Conservation (phyloP, 2,113 vertebrate genomes). For the Prinia subflava region DNA sequence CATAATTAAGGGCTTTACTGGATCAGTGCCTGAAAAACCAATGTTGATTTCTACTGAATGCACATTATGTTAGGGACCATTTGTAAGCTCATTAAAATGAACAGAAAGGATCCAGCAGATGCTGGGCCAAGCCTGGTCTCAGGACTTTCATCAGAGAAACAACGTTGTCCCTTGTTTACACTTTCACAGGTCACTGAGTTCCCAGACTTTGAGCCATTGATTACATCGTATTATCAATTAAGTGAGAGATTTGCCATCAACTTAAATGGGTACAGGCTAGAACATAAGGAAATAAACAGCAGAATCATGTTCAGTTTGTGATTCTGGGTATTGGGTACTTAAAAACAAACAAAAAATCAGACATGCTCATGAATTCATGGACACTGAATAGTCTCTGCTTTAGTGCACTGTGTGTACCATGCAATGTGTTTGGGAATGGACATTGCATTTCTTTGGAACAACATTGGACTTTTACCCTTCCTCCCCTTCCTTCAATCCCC, state of each 20-base stretch:
- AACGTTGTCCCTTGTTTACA: slow-evolving; percentile 5
- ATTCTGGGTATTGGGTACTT: not conserved
- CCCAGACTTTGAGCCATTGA: slow-evolving; percentile 6
- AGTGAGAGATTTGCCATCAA: not conserved
- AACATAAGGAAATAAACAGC: not conserved
- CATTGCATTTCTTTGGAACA: not conserved
- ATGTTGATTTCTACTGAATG: slow-evolving; percentile 24
- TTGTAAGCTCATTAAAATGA: slow-evolving; percentile 51
- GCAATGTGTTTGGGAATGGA: not conserved
- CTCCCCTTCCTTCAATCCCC: not conserved
- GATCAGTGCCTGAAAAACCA: slow-evolving; percentile 37
- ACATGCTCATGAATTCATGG: not conserved
- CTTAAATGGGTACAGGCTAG: not conserved
- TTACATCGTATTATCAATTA: not conserved
- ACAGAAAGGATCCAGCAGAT: slow-evolving; percentile 26
- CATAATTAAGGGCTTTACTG: slow-evolving; percentile 41
- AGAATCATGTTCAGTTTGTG: not conserved
- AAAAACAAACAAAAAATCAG: not conserved
- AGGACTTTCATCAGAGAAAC: not conserved
- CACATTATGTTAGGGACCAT: slow-evolving; percentile 22
- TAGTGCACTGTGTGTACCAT: not conserved
- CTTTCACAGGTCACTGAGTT: slow-evolving; percentile 4
- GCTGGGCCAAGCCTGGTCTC: not conserved
- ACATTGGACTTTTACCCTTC: not conserved
- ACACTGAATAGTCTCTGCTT: not conserved